Evolutionary conservation across 1,140 invertebrate species (phyloP).

Genomic region (Sarcophaga peregrina): DNA sequence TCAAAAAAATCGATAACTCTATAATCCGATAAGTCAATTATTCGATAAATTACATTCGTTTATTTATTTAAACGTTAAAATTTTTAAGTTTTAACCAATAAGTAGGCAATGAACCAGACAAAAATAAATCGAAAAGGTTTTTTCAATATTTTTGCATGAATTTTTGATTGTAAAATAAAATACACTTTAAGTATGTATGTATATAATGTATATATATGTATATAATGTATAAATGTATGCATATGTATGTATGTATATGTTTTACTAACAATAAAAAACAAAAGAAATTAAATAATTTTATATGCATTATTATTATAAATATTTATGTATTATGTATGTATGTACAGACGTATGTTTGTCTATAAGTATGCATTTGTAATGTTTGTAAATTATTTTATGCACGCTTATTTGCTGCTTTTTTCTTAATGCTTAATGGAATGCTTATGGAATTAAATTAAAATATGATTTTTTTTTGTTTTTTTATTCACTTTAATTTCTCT

Average conservation of each 20-base stretch:
- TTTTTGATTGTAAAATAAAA: too few relatives aligned
- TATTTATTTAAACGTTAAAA: not conserved
- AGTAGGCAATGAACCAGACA: not conserved
- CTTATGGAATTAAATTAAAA: not conserved
- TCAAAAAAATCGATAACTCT: too few relatives aligned
- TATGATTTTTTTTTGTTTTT: not conserved
- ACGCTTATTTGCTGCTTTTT: constrained; percentile 9
- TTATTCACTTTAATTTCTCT: not conserved
- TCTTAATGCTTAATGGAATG: not conserved
- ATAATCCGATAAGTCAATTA: too few relatives aligned
- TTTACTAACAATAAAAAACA: not conserved
- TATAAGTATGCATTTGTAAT: constrained; percentile 13
- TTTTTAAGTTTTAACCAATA: not conserved
- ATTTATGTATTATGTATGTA: not conserved
- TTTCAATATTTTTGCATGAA: not conserved
- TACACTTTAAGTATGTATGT: too few relatives aligned
- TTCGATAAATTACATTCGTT: too few relatives aligned
- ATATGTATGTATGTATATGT: not conserved
- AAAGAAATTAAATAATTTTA: too few relatives aligned
- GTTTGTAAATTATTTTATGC: constrained; percentile 5
- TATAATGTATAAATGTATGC: not conserved
- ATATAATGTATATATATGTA: too few relatives aligned
- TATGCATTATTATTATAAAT: too few relatives aligned
- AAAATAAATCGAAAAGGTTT: not conserved
- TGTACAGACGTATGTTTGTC: constrained; percentile 1